Base-by-base conservation (phyloP, 2,888 invertebrate species). In the Parnassius orleans region DNA sequence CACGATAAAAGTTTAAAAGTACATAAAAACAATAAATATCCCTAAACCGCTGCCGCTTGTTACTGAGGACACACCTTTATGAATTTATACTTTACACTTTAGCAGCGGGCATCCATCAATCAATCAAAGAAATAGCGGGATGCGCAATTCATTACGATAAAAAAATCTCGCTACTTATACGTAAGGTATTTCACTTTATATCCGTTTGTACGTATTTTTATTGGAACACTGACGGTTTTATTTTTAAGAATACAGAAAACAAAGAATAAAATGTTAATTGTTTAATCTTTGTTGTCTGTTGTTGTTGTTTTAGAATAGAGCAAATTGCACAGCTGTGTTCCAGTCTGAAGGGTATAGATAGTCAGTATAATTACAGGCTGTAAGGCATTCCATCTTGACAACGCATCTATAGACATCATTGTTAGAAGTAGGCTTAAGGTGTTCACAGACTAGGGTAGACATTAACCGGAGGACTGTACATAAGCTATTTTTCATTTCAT, bases 11-110 rank as follows among this genome's bases (percentile, higher is more conserved):
- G 3, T 46, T 5, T 46, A 11, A 46, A 46, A 46, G 46, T 46
- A 46, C n/a, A 5, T 19, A 19, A 2, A 2, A 19, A 19, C 19
- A 19, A 46, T 46, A 12, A 19, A 14, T 19, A 14, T 14, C 5
- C 3, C n/a, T 10, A 42, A 12, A 46, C 59, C 55, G 59, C 53
- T 24, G 47, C 53, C 42, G 58, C 33, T 48, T 14, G n/a, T 57
- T 33, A 63, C 62, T 46, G 44, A 11, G 19, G 15, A 12, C 53
- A 9, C 24, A 59, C 56, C 56, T 56, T 67, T 64, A 65, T 56
- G 44, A 60, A 66, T 65, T 68, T 64, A 58, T 63, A 57, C 64
- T 60, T 59, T 11, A 56, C 50, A 61, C 61, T 24, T 51, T 33
- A 24, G 41, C 50, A 12, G n/a, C 12, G 15, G 14, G 24, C 44